Evolutionary conservation across 2,797 vertebrate genomes (phyloP), one percentile per base, ranked within the genome.

Genomic region (Sebastolobus alascanus): DNA sequence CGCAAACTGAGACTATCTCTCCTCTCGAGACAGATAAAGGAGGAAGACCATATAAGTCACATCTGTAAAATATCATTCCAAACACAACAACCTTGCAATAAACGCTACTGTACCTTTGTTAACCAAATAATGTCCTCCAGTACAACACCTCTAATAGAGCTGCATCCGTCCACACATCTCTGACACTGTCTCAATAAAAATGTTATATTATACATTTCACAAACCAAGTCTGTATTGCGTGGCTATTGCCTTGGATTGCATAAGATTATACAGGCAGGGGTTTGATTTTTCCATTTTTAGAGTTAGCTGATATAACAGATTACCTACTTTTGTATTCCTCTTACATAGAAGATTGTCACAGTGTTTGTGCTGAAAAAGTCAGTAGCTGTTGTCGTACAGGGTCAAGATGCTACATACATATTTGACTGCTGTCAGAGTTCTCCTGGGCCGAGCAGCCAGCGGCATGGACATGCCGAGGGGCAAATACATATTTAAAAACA

Each of bases 401-500:
- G 71, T 73, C 46, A n/a, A 22, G 22, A 63, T 67, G 56, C n/a
- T 67, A 25, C 52, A 77, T 56, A 5, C 64, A 60, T 73, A 40
- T 73, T 10, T 84, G 75, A 67, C 33, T 4, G 52, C 35, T 82
- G 58, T 64, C 73, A 73, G 12, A 27, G 25, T 54, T 80, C 56
- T 68, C 83, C 65, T 22, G 55, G 40, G 78, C 37, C 13, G 54
- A 68, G 52, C 58, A 69, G 68, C 16, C 68, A 59, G 50, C 72
- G 60, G 77, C n/a, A 20, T 55, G 77, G 63, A 77, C 64, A 55
- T 18, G 77, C 89, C 65, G 25, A 46, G 66, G 81, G 90, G 65
- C 80, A 82, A 63, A 83, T 93, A 63, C 80, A 91, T 91, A 89
- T 88, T 87, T 87, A 33, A 89, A 73, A 70, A 50, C 46, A 50